Evolutionary conservation across 2,888 invertebrate species (phyloP).

Genomic region (Caenorhabditis sinica): DNA sequence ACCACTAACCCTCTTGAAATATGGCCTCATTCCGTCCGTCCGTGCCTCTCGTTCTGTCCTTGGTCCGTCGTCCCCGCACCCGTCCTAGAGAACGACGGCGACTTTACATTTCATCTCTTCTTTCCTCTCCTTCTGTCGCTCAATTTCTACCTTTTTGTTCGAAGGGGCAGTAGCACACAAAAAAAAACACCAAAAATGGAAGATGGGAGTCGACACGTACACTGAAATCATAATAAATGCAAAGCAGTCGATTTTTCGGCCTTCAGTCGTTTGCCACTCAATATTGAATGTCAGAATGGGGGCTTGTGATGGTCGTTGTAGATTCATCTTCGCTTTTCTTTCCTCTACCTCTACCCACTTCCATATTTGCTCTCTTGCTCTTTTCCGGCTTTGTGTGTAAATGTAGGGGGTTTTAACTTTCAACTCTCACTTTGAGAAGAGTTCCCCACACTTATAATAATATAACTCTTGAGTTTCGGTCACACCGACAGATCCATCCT

Average conservation of each 20-base stretch:
- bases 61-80: slow-evolving; percentile 34
- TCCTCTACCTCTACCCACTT: slow-evolving; percentile 20
- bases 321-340: slow-evolving; percentile 29
- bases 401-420: slow-evolving; percentile 36
- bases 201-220: slow-evolving; percentile 16
- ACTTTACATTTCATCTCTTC: slow-evolving; percentile 41
- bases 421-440: background rate
- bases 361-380: slow-evolving; percentile 44
- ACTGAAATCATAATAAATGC: slow-evolving; percentile 62
- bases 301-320: slow-evolving; percentile 12
- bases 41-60: slow-evolving; percentile 27
- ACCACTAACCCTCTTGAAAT: slow-evolving; percentile 59
- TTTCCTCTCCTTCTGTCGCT: background rate
- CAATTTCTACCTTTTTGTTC: slow-evolving; percentile 41
- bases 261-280: slow-evolving; percentile 34
- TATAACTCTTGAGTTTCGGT: slow-evolving; percentile 57
- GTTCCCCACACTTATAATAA: slow-evolving; percentile 10
- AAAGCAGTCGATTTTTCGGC: slow-evolving; percentile 54
- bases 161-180: slow-evolving; percentile 2
- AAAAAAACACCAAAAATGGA: slow-evolving; percentile 22
- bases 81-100: background rate
- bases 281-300: slow-evolving; percentile 60
- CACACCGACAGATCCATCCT: slow-evolving; percentile 7
- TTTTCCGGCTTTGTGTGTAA: slow-evolving; percentile 42
- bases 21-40: slow-evolving; percentile 41